Base-by-base conservation (phyloP, 1,140 invertebrate species). In the Patella vulgata region DNA sequence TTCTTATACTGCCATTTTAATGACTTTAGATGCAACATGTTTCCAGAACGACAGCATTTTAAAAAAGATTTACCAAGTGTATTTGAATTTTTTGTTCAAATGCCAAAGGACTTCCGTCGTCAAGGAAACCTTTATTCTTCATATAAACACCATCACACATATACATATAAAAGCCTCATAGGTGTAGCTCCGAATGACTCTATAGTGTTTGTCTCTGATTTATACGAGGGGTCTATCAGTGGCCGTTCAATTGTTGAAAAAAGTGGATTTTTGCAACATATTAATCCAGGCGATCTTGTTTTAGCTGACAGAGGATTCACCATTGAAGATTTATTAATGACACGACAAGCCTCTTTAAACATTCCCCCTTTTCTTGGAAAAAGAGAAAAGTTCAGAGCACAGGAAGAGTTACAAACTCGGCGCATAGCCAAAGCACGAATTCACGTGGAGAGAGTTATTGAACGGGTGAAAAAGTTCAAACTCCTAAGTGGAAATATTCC, bases 91-190 rank as follows among this genome's bases (percentile, higher is more conserved):
- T n/a, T n/a, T n/a, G n/a, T n/a, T n/a, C n/a, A n/a, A n/a, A n/a
- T n/a, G n/a, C n/a, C n/a, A n/a, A n/a, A n/a, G n/a, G n/a, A n/a
- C n/a, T n/a, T n/a, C n/a, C n/a, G n/a, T n/a, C n/a, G n/a, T n/a
- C n/a, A n/a, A n/a, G n/a, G n/a, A n/a, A n/a, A n/a, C n/a, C n/a
- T 73, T 23, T 78, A 70, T 59, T 80, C 74, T 2, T 60, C 70
- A 40, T 78, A 80, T 53, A 80, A 81, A 71, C 57, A 71, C 42
- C 44, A 69, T 55, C 67, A 73, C 33, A 82, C 76, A 21, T 47
- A 72, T 21, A 72, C 73, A 36, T 27, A 65, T 27, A 72, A 75
- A 59, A 39, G 52, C 40, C 40, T 74, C 17, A 51, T 72, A 33
- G 69, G 73, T 36, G 70, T 71, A 23, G 63, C 65, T 33, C 72